Evolutionary conservation across 2,797 vertebrate genomes (phyloP), one percentile per base, ranked within the genome.

Genomic region (Smutsia temminckii): DNA sequence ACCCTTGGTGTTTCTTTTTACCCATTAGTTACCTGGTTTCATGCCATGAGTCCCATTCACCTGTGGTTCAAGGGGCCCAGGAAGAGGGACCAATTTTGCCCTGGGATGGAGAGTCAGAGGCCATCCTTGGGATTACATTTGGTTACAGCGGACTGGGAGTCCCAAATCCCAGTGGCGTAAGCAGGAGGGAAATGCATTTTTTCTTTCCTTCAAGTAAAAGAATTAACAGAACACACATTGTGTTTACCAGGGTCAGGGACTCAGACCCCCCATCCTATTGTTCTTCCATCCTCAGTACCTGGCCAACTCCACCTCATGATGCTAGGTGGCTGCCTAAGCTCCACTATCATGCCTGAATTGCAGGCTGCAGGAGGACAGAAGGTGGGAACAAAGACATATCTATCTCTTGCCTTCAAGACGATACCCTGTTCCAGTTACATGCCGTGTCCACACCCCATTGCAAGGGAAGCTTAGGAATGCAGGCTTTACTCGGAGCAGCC

Each of bases 41-140:
- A 21, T 12, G 11, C 13, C 13, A 2, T 42, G n/a, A 51, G 18
- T 14, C 77, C 32, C 20, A 17, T 27, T 1, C 53, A 21, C 37
- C 27, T 69, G 49, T 3, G 10, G 8, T 21, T 69, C 72, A 40
- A 3, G 27, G 46, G 6, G 3, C 20, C 85, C n/a, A 27, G 23
- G 11, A 57, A 51, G n/a, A 53, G 49, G 53, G 63, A 17, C 40
- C 4, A 0, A 21, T 14, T 37, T 16, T 3, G n/a, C 18, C 0
- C 20, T 3, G 18, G 11, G 34, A 1, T 3, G 11, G 17, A 8
- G 29, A 20, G 6, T 10, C 12, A 8, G 69, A 64, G 2, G 12
- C 18, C 18, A 37, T 53, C 20, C 25, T 42, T 27, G 49, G 61
- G 13, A 29, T 57, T n/a, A 42, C 46, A 29, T 61, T 32, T 59